phyloP scores from a whole-genome alignment of 2,797 vertebrate genomes.

The Gallirallus australis region DNA sequence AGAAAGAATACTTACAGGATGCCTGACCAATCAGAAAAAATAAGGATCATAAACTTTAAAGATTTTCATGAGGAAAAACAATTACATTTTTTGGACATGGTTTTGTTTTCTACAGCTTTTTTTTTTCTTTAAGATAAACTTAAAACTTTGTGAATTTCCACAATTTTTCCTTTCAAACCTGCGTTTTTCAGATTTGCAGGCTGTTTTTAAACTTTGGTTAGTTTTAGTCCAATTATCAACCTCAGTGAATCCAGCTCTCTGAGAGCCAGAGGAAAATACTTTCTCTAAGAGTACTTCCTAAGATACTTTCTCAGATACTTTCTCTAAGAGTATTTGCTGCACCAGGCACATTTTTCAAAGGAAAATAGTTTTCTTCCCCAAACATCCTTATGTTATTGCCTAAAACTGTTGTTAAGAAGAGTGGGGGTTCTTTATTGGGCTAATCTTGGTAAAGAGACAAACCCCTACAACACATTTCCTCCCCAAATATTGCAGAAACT shows the following conservation, averaged over 20 bases:
- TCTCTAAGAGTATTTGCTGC: neutral
- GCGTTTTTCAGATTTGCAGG: neutral
- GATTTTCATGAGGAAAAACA: neutral
- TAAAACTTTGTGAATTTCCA: neutral
- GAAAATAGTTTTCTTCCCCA: neutral
- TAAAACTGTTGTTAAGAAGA: neutral
- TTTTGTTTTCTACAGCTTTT: neutral
- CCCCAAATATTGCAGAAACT: neutral
- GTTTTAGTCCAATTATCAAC: neutral
- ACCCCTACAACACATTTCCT: neutral
- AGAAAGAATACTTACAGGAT: neutral
- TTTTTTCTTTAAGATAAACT: neutral
- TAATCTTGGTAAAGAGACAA: neutral
- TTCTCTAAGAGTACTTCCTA: neutral
- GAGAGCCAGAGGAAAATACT: neutral
- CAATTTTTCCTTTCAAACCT: neutral
- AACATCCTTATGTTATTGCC: neutral
- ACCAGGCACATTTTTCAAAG: neutral
- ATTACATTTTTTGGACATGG: neutral
- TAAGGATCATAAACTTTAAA: neutral
- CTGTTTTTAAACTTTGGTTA: neutral
- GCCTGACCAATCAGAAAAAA: neutral
- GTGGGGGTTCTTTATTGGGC: neutral
- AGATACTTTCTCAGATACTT: too few relatives aligned
- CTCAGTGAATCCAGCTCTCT: neutral